Conservation (phyloP, 2,113 vertebrate species). For the Bos indicus region DNA sequence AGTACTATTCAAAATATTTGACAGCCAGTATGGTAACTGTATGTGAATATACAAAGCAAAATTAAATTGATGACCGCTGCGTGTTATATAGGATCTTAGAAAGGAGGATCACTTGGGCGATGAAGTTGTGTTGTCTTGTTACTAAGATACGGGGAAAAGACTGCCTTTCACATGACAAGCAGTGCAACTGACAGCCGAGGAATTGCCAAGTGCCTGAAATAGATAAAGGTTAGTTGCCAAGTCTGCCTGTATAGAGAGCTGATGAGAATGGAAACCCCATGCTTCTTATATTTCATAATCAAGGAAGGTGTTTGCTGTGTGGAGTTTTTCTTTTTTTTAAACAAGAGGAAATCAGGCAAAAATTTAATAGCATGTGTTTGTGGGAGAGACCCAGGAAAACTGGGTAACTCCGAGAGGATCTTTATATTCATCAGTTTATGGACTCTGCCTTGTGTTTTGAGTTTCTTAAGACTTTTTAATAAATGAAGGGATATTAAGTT, state of each 20-base stretch:
- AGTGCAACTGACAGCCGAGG: not conserved
- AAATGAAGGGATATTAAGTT: not conserved
- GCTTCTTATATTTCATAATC: not conserved
- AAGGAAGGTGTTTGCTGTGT: not conserved
- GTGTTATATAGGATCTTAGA: not conserved
- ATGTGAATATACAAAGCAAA: not conserved
- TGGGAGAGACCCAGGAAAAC: not conserved
- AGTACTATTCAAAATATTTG: not conserved
- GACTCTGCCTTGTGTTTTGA: not conserved
- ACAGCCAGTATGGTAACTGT: not conserved
- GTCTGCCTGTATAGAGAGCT: not conserved
- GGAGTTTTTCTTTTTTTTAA: not conserved
- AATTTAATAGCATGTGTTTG: not conserved
- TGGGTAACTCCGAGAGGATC: not conserved
- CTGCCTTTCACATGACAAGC: not conserved
- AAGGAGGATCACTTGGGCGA: not conserved
- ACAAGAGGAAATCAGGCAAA: not conserved
- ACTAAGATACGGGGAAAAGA: constrained; percentile 18
- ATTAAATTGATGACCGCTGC: not conserved
- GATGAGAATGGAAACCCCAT: rapidly evolving
- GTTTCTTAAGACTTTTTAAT: not conserved
- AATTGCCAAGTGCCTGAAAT: constrained; percentile 15
- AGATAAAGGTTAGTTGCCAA: not conserved
- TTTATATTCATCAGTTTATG: not conserved
- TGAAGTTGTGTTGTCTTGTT: constrained; percentile 42